Percentiles rank a stretch among this genome's conserved stretches.
phyloP scores from a whole-genome alignment of 1,140 invertebrate genomes.

The Telenomus remus region DNA sequence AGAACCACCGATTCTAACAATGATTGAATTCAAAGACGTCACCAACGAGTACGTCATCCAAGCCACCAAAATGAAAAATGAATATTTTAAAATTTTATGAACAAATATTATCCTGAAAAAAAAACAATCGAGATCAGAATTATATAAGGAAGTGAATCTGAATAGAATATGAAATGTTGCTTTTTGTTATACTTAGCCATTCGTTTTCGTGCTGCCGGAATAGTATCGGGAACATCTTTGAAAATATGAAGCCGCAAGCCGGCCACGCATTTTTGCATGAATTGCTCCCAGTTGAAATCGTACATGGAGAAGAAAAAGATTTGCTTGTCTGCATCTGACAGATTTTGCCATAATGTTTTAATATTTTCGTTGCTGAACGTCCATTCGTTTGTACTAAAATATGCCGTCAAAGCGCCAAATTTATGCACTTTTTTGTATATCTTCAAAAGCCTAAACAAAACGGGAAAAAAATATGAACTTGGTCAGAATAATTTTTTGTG shows the following conservation, averaged over 20 bases:
- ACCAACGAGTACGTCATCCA: conserved; percentile 46
- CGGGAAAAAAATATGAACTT: background rate
- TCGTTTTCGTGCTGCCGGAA: conserved; percentile 71
- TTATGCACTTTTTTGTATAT: conserved; percentile 79
- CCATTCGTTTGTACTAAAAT: conserved; percentile 79
- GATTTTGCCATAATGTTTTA: conserved; percentile 71
- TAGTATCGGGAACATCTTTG: conserved; percentile 74
- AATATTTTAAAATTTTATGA: conserved; percentile 58
- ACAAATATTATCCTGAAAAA: conserved; percentile 56
- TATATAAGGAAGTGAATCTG: no score
- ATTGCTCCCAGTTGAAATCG: conserved; percentile 75
- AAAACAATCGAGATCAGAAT: no score
- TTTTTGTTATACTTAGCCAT: conserved; percentile 63
- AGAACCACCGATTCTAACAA: conserved; percentile 43
- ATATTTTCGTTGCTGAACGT: conserved; percentile 77
- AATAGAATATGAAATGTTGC: no score
- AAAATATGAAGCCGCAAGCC: conserved; percentile 76
- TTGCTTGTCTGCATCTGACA: conserved; percentile 75
- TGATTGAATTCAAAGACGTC: conserved; percentile 31
- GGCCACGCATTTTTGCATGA: conserved; percentile 73
- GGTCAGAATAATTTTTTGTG: no score
- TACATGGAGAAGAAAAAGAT: conserved; percentile 76
- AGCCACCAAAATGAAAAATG: conserved; percentile 24
- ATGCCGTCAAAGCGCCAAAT: conserved; percentile 76
- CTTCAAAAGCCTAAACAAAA: conserved; percentile 74